Conservation (phyloP, 2,113 vertebrate genomes). For the Octodon degus region DNA sequence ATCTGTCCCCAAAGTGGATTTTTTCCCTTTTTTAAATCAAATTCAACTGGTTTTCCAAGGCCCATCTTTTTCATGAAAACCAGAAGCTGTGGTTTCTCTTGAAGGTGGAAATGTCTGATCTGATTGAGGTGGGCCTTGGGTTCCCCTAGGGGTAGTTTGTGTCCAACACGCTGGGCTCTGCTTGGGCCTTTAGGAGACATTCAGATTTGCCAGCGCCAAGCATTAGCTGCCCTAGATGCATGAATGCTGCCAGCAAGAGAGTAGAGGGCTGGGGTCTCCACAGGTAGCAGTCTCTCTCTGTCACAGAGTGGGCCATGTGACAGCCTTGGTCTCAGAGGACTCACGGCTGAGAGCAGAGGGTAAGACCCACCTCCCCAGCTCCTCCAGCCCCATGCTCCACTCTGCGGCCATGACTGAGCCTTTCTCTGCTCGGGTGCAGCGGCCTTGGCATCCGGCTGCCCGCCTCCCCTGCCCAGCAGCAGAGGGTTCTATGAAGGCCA, state of each 20-base stretch:
- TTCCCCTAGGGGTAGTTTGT: neutral
- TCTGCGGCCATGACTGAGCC: neutral
- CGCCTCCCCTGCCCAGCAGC: neutral
- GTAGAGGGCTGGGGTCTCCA: neutral
- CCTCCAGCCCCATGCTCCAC: neutral
- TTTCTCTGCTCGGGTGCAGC: neutral
- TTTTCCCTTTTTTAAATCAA: neutral
- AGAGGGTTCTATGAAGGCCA: neutral
- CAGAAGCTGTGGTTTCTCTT: slow-evolving; percentile 9
- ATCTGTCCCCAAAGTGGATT: neutral
- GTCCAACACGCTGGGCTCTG: neutral
- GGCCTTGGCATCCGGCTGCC: neutral
- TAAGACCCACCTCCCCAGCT: neutral
- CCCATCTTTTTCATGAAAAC: slow-evolving; percentile 45
- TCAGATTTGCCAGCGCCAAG: neutral
- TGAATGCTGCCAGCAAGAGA: neutral
- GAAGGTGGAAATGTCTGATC: neutral
- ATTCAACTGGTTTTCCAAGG: neutral
- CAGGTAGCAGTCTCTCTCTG: neutral
- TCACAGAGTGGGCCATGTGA: neutral
- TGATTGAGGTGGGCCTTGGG: neutral
- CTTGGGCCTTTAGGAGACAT: too few species aligned
- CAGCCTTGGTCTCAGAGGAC: neutral
- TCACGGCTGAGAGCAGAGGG: neutral
- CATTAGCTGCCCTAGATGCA: neutral